A percentile compares a stretch with the other conserved stretches of the same genome.
phyloP scores from a whole-genome alignment of 2,797 vertebrate species.

The Acanthornis magna region DNA sequence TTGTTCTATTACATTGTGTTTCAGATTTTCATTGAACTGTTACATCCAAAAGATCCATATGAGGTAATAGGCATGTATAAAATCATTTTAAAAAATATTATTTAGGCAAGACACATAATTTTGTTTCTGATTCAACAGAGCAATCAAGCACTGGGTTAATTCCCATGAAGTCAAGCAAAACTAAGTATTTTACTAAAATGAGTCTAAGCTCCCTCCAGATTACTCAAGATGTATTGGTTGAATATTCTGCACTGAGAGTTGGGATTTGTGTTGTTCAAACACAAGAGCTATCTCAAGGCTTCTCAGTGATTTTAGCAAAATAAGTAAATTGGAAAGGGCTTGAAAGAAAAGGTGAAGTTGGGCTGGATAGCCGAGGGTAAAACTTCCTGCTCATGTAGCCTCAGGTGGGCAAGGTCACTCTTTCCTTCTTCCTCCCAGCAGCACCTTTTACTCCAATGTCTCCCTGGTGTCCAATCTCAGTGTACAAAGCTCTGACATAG shows the following conservation, averaged over 20 bases:
- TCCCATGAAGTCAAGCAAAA: neutral
- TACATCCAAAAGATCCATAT: neutral
- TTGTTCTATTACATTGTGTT: neutral
- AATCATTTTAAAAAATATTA: neutral
- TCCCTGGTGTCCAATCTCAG: neutral
- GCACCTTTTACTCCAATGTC: neutral
- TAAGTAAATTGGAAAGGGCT: neutral
- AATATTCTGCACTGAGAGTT: neutral
- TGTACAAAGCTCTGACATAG: neutral
- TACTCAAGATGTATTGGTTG: neutral
- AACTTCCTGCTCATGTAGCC: neutral
- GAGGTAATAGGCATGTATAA: neutral
- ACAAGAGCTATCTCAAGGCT: neutral
- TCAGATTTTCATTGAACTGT: neutral
- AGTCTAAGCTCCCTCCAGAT: neutral
- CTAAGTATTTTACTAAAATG: neutral
- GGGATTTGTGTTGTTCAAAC: neutral
- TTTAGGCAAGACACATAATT: neutral
- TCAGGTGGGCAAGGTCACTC: rapidly evolving
- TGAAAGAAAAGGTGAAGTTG: neutral
- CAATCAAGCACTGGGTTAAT: neutral
- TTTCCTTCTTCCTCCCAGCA: neutral
- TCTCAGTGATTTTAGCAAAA: neutral
- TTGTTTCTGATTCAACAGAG: neutral
- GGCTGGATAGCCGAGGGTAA: neutral